Base-by-base conservation (phyloP, 2,797 vertebrate genomes). In the Hapalemur alaotrensis region DNA sequence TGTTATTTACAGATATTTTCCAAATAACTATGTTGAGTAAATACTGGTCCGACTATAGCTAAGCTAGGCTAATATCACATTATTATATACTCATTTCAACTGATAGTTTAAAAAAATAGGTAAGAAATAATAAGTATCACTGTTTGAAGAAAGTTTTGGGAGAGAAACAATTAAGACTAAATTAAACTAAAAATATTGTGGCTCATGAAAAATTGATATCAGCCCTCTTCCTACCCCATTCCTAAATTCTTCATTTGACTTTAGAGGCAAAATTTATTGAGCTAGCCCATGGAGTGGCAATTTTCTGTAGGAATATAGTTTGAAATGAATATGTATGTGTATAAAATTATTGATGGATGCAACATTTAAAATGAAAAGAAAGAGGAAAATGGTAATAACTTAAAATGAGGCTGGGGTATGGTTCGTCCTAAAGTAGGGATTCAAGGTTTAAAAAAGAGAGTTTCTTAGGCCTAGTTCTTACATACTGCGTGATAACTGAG, bases 101-200 rank as follows among this genome's bases (percentile, higher is more conserved):
- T 78, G 32, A 69, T 28, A 41, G 52, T 32, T 87, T 92, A 81
- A 92, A 63, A 96, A 96, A 72, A 41, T 32, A 93, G 30, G 35
- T 0, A 54, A 67, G 59, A 88, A 76, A 57, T 67, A 67, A n/a
- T 43, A 67, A 20, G 7, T 46, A 76, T 59, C 28, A 50, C 13
- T 25, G 81, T 18, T 61, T 67, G 38, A 95, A 63, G 54, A 73
- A 54, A 73, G 46, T 13, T 87, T 95, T 43, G 57, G 46, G 35
- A 69, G 57, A 91, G 43, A 94, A 90, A 65, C 30, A 83, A 65
- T 78, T 70, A 59, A 93, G 32, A 54, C 8, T 91, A 59, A 85
- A 46, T 89, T 79, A 85, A 84, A n/a, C 82, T 73, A 17, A 92
- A 75, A 41, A 28, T 35, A 82, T 65, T 85, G 52, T 11, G 48